Evolutionary conservation across 2,113 vertebrate genomes (phyloP), one percentile per base, ranked within the genome.

Genomic region (Melanerpes formicivorus): DNA sequence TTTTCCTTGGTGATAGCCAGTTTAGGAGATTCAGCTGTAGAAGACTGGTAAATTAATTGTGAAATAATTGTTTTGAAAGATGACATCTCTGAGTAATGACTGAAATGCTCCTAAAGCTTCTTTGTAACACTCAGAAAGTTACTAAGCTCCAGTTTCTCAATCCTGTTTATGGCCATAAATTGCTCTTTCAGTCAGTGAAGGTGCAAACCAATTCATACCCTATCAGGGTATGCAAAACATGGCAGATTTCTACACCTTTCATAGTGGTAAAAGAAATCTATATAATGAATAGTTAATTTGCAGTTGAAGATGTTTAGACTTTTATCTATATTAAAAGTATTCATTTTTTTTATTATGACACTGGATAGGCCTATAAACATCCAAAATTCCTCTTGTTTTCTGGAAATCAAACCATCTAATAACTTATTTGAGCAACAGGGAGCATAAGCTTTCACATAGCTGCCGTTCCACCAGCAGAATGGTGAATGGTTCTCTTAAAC

Each of bases 321-420:
- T 63, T 52, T n/a, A 11, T 34, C n/a, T 37, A 1, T 75, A 32
- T 40, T 2, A 23, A 55, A 87, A 67, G 1, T 2, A 19, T 52
- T 50, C 2, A 64, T 30, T 2, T 1, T 11, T 48, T 27, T 50
- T 14, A 6, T 2, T 30, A 64, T 3, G 26, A 21, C 3, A 4
- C 1, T 34, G 29, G 14, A 56, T 62, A 60, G 59, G 14, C 23
- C 14, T 58, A 17, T 37, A 91, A 46, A 11, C 34, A 19, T 69
- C 37, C 15, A 64, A 30, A 50, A 40, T 66, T 76, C 10, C 1
- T 70, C 27, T 14, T 76, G 13, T 73, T 71, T 37, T 64, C 1
- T 25, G 11, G 62, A 72, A 78, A 46, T 50, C 26, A 85, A 40
- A 26, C 11, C 29, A 3, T 11, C 30, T 55, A 58, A 34, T 7